A percentile compares a stretch with the other conserved stretches of the same genome.
Conservation (phyloP, 2,888 invertebrate genomes). For the Phengaris alcon region DNA sequence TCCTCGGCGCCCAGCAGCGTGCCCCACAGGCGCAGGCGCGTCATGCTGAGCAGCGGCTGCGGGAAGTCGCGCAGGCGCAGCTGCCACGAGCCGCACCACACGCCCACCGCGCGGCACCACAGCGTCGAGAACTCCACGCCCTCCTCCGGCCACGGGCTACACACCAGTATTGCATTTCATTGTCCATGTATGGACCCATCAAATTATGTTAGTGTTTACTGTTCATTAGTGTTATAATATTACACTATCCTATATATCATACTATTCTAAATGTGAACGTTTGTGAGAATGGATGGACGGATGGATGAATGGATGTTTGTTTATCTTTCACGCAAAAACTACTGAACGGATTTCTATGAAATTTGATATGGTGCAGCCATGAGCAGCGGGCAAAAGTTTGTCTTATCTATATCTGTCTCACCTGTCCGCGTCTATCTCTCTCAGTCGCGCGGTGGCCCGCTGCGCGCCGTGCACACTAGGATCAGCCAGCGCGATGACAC, state of each 20-base stretch:
- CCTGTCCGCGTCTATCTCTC: constrained; percentile 91
- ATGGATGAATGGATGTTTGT: too few species aligned
- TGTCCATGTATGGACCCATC: too few species aligned
- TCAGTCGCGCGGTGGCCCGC: constrained; percentile 85
- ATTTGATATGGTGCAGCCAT: too few species aligned
- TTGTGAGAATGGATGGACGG: too few species aligned
- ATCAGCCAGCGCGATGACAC: constrained; percentile 89
- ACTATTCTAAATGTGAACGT: too few species aligned
- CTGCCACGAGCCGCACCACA: constrained; percentile 91
- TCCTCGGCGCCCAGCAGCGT: constrained; percentile 94
- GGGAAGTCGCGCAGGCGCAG: constrained; percentile 96
- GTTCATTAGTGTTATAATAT: too few species aligned
- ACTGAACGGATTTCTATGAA: too few species aligned
- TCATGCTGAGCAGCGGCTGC: constrained; percentile 92
- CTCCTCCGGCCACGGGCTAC: constrained; percentile 94
- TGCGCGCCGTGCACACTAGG: constrained; percentile 89
- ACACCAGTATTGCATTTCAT: too few species aligned
- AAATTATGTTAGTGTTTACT: too few species aligned
- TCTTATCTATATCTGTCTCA: constrained; percentile 41
- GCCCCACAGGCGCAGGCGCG: constrained; percentile 92
- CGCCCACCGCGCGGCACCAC: constrained; percentile 93
- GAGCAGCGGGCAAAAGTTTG: too few species aligned
- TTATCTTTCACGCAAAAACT: too few species aligned
- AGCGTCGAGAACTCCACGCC: constrained; percentile 92
- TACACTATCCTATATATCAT: too few species aligned